Base-by-base conservation (phyloP, 2,888 invertebrate species). In the Trichogramma evanescens region DNA sequence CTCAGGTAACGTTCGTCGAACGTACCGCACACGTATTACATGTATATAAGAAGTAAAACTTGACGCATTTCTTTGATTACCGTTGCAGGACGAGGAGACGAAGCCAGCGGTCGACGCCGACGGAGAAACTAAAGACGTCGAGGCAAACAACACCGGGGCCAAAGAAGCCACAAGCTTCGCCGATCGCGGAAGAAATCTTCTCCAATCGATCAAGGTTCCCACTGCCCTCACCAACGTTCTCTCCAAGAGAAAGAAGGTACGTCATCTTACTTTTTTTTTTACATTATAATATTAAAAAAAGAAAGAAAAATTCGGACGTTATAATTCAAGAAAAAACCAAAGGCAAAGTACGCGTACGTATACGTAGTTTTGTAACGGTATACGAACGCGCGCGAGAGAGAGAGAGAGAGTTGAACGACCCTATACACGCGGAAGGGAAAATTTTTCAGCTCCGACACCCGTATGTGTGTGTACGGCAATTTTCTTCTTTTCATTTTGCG, bases 141-240 rank as follows among this genome's bases (percentile, higher is more conserved):
- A 67, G 54, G 67, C 68, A 43, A 54, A 51, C 43, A 54, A 55
- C 45, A 74, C 72, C 26, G 71, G 74, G 6, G 69, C 64, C 6
- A 76, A 74, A 63, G 74, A 74, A 40, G 58, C 67, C 42, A 71
- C 69, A 62, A 71, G 67, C 52, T 52, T 5, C 55, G 63, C 66
- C 80, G 61, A 68, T 9, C 71, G 65, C 13, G 68, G 82, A 80
- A 56, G 59, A 52, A n/a, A 13, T 49, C 75, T 86, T 42, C 74
- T 86, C 55, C 82, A 85, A 69, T 83, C 85, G 63, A 85, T 87
- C 66, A 82, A 84, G 67, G 73, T 85, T 26, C 66, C 86, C 86
- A n/a, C 78, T 86, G 65, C 84, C 83, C 40, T 80, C 81, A 26
- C 26, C 26, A 26, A 26, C 41, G 80, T 81, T 62, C 72, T 76